A percentile compares a stretch with the other conserved stretches of the same genome.
Conservation (phyloP, 2,113 vertebrate species). For the Spermophilus dauricus region DNA sequence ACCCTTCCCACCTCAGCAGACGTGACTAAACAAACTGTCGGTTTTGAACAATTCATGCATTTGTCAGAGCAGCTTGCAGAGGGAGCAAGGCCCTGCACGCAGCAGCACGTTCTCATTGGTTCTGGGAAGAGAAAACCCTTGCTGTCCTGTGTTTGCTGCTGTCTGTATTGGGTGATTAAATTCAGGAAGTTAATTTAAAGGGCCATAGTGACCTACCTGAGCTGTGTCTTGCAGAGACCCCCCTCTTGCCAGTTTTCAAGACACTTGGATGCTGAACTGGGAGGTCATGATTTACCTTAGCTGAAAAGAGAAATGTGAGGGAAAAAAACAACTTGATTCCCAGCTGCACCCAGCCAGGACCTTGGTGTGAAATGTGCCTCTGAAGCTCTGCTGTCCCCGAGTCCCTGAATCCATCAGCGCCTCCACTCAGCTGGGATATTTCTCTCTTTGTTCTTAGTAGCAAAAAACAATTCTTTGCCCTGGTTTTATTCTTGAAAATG, state of each 20-base stretch:
- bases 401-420: too few relatives aligned
- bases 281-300: constrained; percentile 52
- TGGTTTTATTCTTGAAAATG: neutral
- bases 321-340: neutral
- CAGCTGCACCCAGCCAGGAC: neutral
- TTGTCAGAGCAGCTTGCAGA: constrained; percentile 72
- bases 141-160: neutral
- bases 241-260: constrained; percentile 11
- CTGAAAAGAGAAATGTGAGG: constrained; percentile 62
- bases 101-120: constrained; percentile 70
- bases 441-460: neutral
- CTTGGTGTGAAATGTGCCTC: neutral
- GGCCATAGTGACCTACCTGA: neutral
- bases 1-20: constrained; percentile 79
- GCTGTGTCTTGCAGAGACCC: neutral
- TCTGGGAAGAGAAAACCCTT: neutral
- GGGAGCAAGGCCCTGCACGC: constrained; percentile 66
- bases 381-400: too few relatives aligned
- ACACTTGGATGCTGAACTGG: neutral
- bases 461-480: neutral
- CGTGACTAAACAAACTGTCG: constrained; percentile 85
- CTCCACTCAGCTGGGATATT: neutral
- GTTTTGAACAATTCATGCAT: constrained; percentile 73
- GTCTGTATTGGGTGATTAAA: neutral
- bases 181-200: neutral